phyloP scores from a whole-genome alignment of 2,888 invertebrate genomes.

The Arge pagana region DNA sequence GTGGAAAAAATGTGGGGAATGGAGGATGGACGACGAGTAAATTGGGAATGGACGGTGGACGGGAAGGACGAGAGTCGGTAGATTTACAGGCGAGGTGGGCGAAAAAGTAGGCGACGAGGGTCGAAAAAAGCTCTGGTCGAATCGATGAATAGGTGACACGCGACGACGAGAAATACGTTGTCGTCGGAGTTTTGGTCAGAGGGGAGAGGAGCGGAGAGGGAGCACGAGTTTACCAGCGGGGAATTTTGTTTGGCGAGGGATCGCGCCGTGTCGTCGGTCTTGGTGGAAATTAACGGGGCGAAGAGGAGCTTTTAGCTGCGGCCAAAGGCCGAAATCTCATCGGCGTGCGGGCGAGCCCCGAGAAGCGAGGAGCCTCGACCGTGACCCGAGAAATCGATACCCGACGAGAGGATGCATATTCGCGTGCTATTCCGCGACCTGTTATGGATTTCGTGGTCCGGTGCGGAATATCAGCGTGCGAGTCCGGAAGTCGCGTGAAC shows the following conservation, averaged over 20 bases:
- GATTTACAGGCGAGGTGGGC: not conserved
- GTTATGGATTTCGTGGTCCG: no score
- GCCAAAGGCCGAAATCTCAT: no score
- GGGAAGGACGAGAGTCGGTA: not conserved
- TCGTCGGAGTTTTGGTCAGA: no score
- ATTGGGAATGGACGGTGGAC: not conserved
- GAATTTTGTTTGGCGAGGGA: not conserved
- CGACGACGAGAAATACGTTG: no score
- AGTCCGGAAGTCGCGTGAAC: no score
- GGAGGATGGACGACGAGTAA: not conserved
- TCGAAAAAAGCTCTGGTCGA: not conserved
- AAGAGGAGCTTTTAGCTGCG: no score
- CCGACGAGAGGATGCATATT: conserved; percentile 18
- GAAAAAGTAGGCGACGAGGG: not conserved
- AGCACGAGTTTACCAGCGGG: no score
- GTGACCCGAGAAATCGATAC: conserved; percentile 19
- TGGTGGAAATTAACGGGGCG: no score
- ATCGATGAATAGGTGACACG: no score
- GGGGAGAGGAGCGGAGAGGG: no score
- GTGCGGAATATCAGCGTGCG: no score
- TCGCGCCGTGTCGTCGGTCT: conserved; percentile 14
- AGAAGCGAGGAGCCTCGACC: conserved; percentile 16
- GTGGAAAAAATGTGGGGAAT: not conserved
- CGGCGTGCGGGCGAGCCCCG: no score
- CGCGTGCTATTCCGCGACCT: conserved; percentile 7